Evolutionary conservation across 2,113 vertebrate genomes (phyloP).

Genomic region (Electrona antarctica): DNA sequence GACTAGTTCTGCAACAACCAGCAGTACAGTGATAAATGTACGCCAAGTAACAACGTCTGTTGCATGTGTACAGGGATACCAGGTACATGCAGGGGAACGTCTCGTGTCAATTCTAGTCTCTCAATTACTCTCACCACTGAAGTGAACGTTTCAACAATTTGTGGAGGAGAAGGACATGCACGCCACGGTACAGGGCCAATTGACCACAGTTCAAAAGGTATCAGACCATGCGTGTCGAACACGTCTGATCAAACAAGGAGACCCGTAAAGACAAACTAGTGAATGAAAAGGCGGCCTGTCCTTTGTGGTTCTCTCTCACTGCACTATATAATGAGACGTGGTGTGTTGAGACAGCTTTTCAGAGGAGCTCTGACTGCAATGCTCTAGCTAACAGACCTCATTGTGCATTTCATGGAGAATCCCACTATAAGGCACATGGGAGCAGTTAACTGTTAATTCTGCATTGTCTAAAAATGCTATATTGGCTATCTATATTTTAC

Average conservation of each 20-base stretch:
- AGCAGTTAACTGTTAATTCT: too few relatives aligned
- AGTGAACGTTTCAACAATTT: conserved; percentile 52
- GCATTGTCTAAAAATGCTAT: too few relatives aligned
- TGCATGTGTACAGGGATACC: too few relatives aligned
- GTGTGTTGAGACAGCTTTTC: conserved; percentile 56
- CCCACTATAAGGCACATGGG: too few relatives aligned
- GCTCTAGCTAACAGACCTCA: conserved; percentile 28
- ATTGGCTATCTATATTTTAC: too few relatives aligned
- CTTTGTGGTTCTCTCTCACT: conserved; percentile 10
- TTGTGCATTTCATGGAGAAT: conserved; percentile 8
- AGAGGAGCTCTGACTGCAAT: conserved; percentile 50
- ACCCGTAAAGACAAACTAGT: conserved; percentile 38
- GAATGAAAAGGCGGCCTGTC: conserved; percentile 49
- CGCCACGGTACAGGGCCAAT: conserved; percentile 48
- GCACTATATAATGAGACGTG: conserved; percentile 37
- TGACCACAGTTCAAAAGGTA: conserved; percentile 66
- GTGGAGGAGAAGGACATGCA: conserved; percentile 43
- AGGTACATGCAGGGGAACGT: conserved; percentile 28
- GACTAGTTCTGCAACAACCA: too few relatives aligned
- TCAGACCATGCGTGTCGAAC: conserved; percentile 59
- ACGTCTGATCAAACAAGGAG: conserved; percentile 61
- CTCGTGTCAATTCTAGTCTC: conserved; percentile 52
- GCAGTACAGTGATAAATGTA: too few relatives aligned
- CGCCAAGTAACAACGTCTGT: too few relatives aligned
- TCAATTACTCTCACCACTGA: conserved; percentile 43